phyloP scores from a whole-genome alignment of 2,113 vertebrate genomes.

The Pseudonaja textilis region DNA sequence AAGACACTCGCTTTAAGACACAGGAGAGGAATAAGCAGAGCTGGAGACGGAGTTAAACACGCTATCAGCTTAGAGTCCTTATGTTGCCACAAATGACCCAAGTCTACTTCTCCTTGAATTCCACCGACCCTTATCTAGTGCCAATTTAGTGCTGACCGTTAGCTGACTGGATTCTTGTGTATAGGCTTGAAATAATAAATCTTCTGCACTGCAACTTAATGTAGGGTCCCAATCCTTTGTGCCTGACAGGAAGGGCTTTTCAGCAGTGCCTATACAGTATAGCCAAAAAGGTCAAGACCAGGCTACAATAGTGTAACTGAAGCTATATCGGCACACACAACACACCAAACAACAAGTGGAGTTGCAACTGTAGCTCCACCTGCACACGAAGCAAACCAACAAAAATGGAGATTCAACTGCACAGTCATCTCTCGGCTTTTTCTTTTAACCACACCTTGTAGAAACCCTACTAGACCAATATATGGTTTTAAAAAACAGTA shows the following conservation, averaged over 20 bases:
- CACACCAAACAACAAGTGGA: background rate
- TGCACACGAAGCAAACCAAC: background rate
- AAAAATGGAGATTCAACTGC: background rate
- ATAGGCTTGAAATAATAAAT: background rate
- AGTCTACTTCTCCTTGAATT: background rate
- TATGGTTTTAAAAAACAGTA: background rate
- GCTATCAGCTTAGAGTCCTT: background rate
- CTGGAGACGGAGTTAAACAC: background rate
- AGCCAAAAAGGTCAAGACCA: background rate
- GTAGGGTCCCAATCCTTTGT: background rate
- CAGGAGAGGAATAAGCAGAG: background rate
- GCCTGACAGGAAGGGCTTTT: background rate
- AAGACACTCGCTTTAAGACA: background rate
- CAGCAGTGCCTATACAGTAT: background rate
- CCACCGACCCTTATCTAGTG: background rate
- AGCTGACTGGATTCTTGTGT: background rate
- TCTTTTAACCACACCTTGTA: background rate
- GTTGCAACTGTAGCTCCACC: background rate
- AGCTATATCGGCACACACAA: background rate
- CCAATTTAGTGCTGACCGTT: background rate
- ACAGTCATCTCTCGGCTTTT: background rate
- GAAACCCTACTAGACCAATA: fast-evolving
- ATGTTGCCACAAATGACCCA: background rate
- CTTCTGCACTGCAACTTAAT: background rate
- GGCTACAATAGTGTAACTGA: background rate